Conservation (phyloP, 2,888 invertebrate species). For the Parthenolecanium corni region DNA sequence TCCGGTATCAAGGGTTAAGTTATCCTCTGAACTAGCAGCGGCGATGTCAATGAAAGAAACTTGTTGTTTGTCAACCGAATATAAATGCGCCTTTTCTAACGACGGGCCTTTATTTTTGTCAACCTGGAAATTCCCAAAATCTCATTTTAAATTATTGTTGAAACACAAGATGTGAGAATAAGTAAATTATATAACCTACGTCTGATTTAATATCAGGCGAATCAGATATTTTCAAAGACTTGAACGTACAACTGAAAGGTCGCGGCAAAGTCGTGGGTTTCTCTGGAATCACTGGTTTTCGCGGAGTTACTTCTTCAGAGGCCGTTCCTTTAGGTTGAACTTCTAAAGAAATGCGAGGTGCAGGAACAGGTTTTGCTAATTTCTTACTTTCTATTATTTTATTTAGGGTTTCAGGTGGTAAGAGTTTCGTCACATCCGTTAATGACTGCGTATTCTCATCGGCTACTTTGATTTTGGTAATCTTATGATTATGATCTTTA, state of each 20-base stretch:
- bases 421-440: background rate
- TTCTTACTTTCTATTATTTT: conserved; percentile 21
- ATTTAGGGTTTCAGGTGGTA: conserved; percentile 6
- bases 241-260: conserved; percentile 40
- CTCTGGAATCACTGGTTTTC: conserved; percentile 71
- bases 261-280: conserved; percentile 58
- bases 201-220: conserved; percentile 37
- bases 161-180: background rate
- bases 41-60: conserved; percentile 56
- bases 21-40: conserved; percentile 35
- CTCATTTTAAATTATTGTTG: background rate
- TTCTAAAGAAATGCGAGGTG: conserved; percentile 42
- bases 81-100: conserved; percentile 57
- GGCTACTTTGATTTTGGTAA: background rate
- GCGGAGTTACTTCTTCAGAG: conserved; percentile 32
- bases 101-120: conserved; percentile 36
- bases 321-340: background rate
- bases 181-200: conserved; percentile 7
- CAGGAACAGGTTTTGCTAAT: conserved; percentile 42
- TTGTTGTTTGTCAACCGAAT: conserved; percentile 62
- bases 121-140: background rate
- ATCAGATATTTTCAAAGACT: conserved; percentile 37
- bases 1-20: background rate
- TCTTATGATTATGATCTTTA: conserved; percentile 3
- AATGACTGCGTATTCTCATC: background rate